Percentiles rank a stretch among this genome's conserved stretches.
Conservation (phyloP, 2,797 vertebrate genomes). For the Micrastur ruficollis region DNA sequence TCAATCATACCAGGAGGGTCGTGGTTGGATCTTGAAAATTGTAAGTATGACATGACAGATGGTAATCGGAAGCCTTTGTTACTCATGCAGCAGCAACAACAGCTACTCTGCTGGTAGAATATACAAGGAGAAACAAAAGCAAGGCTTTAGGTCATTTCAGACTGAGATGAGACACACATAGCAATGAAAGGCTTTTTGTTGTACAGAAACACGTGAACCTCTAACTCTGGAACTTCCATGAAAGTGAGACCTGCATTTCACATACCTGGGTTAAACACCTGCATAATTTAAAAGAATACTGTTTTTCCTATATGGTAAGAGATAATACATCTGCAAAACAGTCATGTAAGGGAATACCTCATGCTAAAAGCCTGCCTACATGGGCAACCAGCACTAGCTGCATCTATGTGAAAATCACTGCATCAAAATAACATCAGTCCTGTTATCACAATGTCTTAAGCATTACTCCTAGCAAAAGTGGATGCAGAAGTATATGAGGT, state of each 20-base stretch:
- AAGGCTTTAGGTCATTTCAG: background rate
- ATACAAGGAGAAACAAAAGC: background rate
- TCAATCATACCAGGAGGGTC: background rate
- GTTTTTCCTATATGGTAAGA: background rate
- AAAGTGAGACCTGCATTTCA: background rate
- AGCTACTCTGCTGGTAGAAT: background rate
- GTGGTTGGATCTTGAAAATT: background rate
- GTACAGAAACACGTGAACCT: background rate
- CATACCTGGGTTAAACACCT: background rate
- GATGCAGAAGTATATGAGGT: background rate
- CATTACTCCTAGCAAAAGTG: background rate
- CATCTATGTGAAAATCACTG: background rate
- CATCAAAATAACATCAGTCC: background rate
- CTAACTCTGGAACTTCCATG: background rate
- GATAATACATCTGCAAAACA: background rate
- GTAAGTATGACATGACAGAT: constrained; percentile 15
- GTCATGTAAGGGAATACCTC: background rate
- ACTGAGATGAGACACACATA: background rate
- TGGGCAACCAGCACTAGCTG: background rate
- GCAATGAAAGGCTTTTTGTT: background rate
- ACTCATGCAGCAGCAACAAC: background rate
- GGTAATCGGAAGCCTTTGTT: constrained; percentile 16
- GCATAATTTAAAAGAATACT: fast-evolving
- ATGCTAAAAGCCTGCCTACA: background rate
- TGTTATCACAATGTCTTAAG: background rate